Evolutionary conservation across 2,888 invertebrate genomes (phyloP), one percentile per base, ranked within the genome.

Genomic region (Hyles lineata): DNA sequence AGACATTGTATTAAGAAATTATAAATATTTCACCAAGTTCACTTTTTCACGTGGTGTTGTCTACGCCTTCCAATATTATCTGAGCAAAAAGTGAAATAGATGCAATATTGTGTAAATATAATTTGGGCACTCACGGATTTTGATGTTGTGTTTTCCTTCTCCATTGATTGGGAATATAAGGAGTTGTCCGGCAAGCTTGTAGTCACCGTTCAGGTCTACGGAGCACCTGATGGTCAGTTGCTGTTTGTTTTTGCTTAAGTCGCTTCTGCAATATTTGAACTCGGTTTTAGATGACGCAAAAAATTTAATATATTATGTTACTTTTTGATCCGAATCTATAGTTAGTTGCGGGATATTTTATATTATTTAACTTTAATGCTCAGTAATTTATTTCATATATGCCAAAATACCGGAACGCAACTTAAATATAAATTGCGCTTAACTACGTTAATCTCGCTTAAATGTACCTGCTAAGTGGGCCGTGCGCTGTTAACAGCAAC

Each of bases 121-220:
- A 15, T 5, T 15, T 15, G 4, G 25, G 21, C 73, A 89, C 94
- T 90, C 74, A 94, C 94, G 85, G 70, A 93, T 89, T 7, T 86
- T 83, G 50, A 94, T 92, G 25, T 79, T 81, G 79, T 90, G 89
- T 78, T 84, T 88, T n/a, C 94, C 94, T 0, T 91, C 79, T 0
- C 94, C 94, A 32, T 79, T 78, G 62, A 92, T 87, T 1, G 92
- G 90, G 58, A 93, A 77, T 23, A 94, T 76, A 1, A 93, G 79
- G 25, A 94, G 77, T 19, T 82, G 83, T 0, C 94, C 94, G 17
- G 83, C 78, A 21, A 94, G 81, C 29, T 81, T 88, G 84, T 94
- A 94, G 72, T 87, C 73, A 0, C 94, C 93, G 0, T 75, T 79
- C 73, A 92, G 79, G 9, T 80, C 80, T 72, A 92, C 86, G n/a